Evolutionary conservation across 2,888 invertebrate genomes (phyloP).

Genomic region (Eupithecia tripunctaria): DNA sequence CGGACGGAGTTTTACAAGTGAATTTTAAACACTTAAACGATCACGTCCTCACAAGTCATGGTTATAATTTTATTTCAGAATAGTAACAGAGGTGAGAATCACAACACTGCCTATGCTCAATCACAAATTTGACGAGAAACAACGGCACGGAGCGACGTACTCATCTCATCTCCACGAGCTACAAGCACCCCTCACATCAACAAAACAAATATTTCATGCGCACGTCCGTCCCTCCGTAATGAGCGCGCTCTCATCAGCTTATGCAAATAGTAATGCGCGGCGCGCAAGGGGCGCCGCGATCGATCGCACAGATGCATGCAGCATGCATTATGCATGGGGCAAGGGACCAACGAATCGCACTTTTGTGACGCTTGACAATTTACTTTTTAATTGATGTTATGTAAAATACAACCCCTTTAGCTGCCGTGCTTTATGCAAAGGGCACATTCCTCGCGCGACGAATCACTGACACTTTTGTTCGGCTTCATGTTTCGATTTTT

Average conservation of each 20-base stretch:
- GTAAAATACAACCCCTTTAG: constrained; percentile 5
- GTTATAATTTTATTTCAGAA: background rate
- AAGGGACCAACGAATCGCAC: background rate
- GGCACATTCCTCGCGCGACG: background rate
- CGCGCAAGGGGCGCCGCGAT: constrained; percentile 13
- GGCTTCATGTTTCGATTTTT: background rate
- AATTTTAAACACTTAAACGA: background rate
- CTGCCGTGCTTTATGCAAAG: background rate
- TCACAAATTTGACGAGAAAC: background rate
- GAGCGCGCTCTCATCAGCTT: constrained; percentile 64
- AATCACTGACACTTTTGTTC: background rate
- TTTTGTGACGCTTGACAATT: background rate
- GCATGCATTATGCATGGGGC: constrained; percentile 51
- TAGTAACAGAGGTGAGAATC: background rate
- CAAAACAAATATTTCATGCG: constrained; percentile 34
- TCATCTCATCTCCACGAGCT: background rate
- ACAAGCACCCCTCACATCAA: constrained; percentile 17
- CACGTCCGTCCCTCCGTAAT: constrained; percentile 48
- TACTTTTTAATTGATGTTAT: background rate
- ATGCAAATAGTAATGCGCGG: constrained; percentile 60
- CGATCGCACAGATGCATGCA: constrained; percentile 42
- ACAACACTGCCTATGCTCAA: background rate
- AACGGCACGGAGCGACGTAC: background rate
- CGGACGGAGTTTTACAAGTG: background rate
- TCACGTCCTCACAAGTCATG: background rate